These are phyloP conservation scores for Cydia fagiglandana DNA, from an alignment of 1,140 invertebrate genomes.

Conservation along the genomic window DNA sequence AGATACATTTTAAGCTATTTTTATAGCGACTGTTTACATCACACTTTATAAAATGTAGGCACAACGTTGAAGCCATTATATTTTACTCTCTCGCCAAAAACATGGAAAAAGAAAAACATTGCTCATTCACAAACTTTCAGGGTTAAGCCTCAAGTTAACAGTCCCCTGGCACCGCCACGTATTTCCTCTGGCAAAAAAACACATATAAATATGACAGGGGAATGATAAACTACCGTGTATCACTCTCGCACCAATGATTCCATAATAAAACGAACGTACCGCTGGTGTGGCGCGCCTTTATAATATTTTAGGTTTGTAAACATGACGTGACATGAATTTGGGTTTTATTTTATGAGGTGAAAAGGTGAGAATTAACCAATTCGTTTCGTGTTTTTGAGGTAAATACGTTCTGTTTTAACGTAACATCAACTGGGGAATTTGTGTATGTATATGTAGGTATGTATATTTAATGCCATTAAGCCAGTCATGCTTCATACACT, in stretches of 20 bases:
- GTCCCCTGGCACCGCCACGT: background rate
- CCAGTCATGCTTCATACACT: too few species aligned
- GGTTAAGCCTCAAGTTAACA: slow-evolving; percentile 17
- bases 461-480: background rate
- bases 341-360: slow-evolving; percentile 21
- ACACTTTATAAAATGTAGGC: background rate
- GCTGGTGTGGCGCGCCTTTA: slow-evolving; percentile 12
- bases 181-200: slow-evolving; percentile 19
- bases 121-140: slow-evolving; percentile 3
- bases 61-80: background rate
- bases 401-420: background rate
- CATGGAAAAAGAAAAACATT: background rate
- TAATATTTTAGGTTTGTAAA: slow-evolving; percentile 22
- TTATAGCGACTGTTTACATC: background rate
- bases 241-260: slow-evolving; percentile 23
- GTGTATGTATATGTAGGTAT: background rate
- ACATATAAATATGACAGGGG: slow-evolving; percentile 21
- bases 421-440: background rate
- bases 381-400: background rate
- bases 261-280: slow-evolving; percentile 2
- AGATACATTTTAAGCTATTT: too few species aligned
- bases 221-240: slow-evolving; percentile 25
- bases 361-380: slow-evolving; percentile 17
- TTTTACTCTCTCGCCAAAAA: background rate
- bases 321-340: slow-evolving; percentile 17